Evolutionary conservation across 2,888 invertebrate genomes (phyloP), one percentile per base, ranked within the genome.

Genomic region (Linnaemya tessellans): DNA sequence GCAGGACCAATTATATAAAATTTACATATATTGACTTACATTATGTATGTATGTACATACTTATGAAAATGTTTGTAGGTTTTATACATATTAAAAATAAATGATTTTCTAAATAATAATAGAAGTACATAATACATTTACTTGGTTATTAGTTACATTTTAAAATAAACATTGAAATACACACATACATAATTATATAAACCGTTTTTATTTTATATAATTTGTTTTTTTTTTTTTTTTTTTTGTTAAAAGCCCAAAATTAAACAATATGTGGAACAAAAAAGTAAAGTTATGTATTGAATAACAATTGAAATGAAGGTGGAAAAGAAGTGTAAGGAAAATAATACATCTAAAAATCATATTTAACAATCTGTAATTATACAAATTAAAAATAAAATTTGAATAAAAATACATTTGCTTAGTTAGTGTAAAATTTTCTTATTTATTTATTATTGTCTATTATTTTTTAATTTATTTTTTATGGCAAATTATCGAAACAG

Each of bases 381-480:
- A 87, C 85, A 86, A 87, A 86, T 86, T 83, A 87, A 87, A 87
- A 87, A 85, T 83, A 87, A 30, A 87, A 87, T 85, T 86, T 87
- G 84, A 87, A 88, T 56, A 87, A 86, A 86, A 87, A 86, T 87
- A 87, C 87, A 88, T 88, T 88, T 88, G 88, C 88, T 88, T 88
- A 88, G 88, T 87, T 88, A 88, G 88, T 87, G 87, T 88, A 87
- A 87, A 87, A 46, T 54, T 73, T 73, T 75, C 79, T 77, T 60
- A 54, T 20, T 67, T 71, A 74, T 60, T 60, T 67, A 35, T 41
- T 25, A 22, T 51, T 51, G 15, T 35, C 35, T 15, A 38, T 5
- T 8, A 38, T 54, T 38, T 46, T 43, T 30, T 7, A 5, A 15
- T n/a, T 3, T 35, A 9, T 60, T 35, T 18, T 54, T 54, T 54